Conservation (phyloP, 2,888 invertebrate genomes). For the Chaetogeoica ovagalla region DNA sequence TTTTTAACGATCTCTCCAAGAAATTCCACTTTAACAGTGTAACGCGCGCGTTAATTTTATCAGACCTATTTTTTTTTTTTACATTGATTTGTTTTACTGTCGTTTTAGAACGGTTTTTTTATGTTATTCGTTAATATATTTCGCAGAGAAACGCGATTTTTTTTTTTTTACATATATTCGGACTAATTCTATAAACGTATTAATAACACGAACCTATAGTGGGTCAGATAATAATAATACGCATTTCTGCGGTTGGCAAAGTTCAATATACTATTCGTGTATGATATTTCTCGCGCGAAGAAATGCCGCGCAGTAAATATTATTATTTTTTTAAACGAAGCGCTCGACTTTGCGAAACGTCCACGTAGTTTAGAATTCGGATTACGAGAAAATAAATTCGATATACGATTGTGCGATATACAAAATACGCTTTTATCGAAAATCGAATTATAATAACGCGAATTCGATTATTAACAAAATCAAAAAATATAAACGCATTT, state of each 20-base stretch:
- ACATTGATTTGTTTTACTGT: constrained; percentile 15
- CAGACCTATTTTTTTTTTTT: neutral
- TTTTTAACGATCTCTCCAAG: neutral
- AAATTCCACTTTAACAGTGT: neutral
- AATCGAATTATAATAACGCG: too few relatives aligned
- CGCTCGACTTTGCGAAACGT: too few relatives aligned
- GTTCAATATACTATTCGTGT: constrained; percentile 6
- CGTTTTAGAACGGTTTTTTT: neutral
- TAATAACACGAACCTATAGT: constrained; percentile 4
- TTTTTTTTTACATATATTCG: constrained; percentile 34
- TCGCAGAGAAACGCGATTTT: neutral
- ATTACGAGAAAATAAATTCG: too few relatives aligned
- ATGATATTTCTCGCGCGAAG: constrained; percentile 16
- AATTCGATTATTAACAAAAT: too few relatives aligned
- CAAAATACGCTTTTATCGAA: too few relatives aligned
- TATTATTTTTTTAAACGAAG: too few relatives aligned
- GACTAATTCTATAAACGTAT: constrained; percentile 24
- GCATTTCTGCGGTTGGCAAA: constrained; percentile 12
- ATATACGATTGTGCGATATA: too few relatives aligned
- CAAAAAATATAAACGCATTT: too few relatives aligned
- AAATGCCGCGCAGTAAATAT: neutral
- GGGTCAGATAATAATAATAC: constrained; percentile 10
- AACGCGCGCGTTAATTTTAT: constrained; percentile 2
- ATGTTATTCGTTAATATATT: constrained; percentile 8
- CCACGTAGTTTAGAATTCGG: too few relatives aligned